These are phyloP conservation scores for Bolinopsis microptera DNA, from an alignment of 37 sponge, comb jelly and placozoan genomes.

Conservation along the genomic window DNA sequence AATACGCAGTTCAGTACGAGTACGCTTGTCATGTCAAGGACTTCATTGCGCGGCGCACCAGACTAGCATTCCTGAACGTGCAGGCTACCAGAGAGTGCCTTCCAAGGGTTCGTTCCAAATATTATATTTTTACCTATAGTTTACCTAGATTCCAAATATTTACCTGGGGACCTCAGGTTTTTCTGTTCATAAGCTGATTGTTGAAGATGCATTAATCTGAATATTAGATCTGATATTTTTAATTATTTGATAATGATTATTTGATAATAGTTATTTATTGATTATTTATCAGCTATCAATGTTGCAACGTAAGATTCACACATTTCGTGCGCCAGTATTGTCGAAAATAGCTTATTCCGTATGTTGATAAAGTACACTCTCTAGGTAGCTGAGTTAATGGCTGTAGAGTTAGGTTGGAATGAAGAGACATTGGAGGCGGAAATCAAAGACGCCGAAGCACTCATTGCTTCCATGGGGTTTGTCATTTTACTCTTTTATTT, in stretches of 20 bases:
- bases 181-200: too few species aligned
- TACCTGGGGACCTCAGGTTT: too few species aligned
- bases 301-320: too few species aligned
- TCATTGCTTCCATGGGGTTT: slow-evolving; percentile 37
- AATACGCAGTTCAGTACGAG: slow-evolving; percentile 84
- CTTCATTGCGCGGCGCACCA: slow-evolving; percentile 86
- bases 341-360: too few species aligned
- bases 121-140: too few species aligned
- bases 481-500: neutral
- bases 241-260: too few species aligned
- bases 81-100: slow-evolving; percentile 92
- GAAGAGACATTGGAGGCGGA: neutral
- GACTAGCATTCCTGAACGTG: slow-evolving; percentile 95
- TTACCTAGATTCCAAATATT: too few species aligned
- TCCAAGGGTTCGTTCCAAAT: slow-evolving; percentile 67
- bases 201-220: neutral
- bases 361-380: too few species aligned
- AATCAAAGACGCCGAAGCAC: slow-evolving; percentile 22
- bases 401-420: slow-evolving; percentile 83
- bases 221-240: too few species aligned
- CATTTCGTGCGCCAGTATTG: too few species aligned
- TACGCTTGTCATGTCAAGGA: slow-evolving; percentile 90
- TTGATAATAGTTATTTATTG: too few species aligned
- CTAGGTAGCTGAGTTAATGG: slow-evolving; percentile 87
- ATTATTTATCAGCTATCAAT: too few species aligned